Evolutionary conservation across 1,140 invertebrate species (phyloP).

Genomic region (Conus ventricosus): DNA sequence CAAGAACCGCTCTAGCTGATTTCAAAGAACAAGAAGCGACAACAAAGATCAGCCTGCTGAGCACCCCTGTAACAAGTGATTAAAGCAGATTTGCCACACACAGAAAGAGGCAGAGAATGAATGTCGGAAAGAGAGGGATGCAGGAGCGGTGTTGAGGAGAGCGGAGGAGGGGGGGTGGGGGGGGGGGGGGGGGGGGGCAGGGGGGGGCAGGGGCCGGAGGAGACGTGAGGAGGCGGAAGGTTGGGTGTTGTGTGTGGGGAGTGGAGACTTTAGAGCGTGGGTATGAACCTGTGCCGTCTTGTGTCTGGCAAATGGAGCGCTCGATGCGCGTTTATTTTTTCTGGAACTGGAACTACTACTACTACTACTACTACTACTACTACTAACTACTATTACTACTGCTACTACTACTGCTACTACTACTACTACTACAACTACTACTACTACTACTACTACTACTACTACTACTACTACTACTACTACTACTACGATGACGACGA

Average conservation of each 20-base stretch:
- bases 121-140: too few relatives aligned
- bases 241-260: neutral
- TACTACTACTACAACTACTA: slow-evolving; percentile 41
- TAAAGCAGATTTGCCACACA: too few relatives aligned
- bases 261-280: neutral
- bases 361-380: slow-evolving; percentile 42
- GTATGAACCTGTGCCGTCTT: neutral
- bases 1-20: too few relatives aligned
- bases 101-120: too few relatives aligned
- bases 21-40: too few relatives aligned
- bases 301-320: neutral
- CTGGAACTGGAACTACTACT: slow-evolving; percentile 27
- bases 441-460: slow-evolving; percentile 39
- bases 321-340: neutral
- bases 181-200: too few relatives aligned
- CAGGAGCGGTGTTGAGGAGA: too few relatives aligned
- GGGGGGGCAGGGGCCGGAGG: too few relatives aligned
- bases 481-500: too few relatives aligned
- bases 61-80: too few relatives aligned
- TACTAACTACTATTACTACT: neutral
- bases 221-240: neutral
- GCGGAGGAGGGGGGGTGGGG: too few relatives aligned
- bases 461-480: neutral
- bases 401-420: neutral
- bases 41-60: too few relatives aligned